Conservation (phyloP, 2,797 vertebrate genomes). For the Poecilia picta region DNA sequence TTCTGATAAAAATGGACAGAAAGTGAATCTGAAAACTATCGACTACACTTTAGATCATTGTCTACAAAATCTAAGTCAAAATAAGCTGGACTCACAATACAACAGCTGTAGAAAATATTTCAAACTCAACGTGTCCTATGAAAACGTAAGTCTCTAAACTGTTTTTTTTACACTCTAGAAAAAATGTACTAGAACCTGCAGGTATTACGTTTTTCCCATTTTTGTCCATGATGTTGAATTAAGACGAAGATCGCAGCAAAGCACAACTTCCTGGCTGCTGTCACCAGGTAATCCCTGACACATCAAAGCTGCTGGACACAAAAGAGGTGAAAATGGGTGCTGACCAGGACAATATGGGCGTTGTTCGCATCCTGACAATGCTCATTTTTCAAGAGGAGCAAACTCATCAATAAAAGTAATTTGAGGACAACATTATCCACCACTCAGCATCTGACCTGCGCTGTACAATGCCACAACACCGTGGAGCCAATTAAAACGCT, state of each 20-base stretch:
- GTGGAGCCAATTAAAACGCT: slow-evolving; percentile 62
- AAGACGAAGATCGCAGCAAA: slow-evolving; percentile 17
- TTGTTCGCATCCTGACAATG: slow-evolving; percentile 67
- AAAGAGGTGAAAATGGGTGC: slow-evolving; percentile 54
- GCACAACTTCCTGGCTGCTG: slow-evolving; percentile 2
- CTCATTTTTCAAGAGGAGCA: slow-evolving; percentile 72
- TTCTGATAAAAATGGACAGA: background rate
- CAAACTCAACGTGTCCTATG: background rate
- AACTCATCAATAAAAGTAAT: slow-evolving; percentile 75
- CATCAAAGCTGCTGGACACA: slow-evolving; percentile 31
- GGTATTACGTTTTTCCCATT: background rate
- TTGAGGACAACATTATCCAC: slow-evolving; percentile 68
- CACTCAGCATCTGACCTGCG: slow-evolving; percentile 62
- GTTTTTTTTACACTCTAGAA: background rate
- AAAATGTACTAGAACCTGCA: slow-evolving; percentile 17
- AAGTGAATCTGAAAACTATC: background rate
- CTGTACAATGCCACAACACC: slow-evolving; percentile 49
- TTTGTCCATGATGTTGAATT: background rate
- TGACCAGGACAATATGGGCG: slow-evolving; percentile 56
- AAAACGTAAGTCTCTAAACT: background rate
- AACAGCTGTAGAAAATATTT: background rate
- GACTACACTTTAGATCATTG: background rate
- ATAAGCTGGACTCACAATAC: background rate
- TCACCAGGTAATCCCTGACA: slow-evolving; percentile 29
- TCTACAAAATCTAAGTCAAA: background rate